Evolutionary conservation across 2,888 invertebrate genomes (phyloP).

Genomic region (Apotomis capreana): DNA sequence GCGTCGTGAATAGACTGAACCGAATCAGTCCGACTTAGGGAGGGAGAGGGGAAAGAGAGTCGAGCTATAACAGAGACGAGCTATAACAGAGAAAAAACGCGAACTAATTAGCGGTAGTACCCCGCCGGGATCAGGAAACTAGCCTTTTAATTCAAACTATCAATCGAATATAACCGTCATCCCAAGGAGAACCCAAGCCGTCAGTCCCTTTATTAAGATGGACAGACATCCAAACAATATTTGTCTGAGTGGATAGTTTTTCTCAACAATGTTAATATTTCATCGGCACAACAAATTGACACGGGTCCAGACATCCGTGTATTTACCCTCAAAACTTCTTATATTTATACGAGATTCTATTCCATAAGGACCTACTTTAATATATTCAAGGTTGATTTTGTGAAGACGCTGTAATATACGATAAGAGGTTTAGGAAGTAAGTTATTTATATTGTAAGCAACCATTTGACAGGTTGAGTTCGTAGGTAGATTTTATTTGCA

Average conservation of each 20-base stretch:
- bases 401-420: background rate
- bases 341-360: background rate
- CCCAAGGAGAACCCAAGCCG: background rate
- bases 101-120: no score
- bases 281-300: slow-evolving; percentile 22
- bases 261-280: slow-evolving; percentile 24
- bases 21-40: no score
- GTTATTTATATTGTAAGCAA: slow-evolving; percentile 9
- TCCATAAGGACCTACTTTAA: background rate
- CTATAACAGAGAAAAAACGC: no score
- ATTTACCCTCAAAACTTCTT: background rate
- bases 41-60: no score
- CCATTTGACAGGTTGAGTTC: slow-evolving; percentile 9
- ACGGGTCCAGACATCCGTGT: slow-evolving; percentile 10
- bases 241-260: slow-evolving; percentile 30
- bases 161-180: background rate
- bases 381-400: background rate
- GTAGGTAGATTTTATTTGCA: slow-evolving; percentile 6
- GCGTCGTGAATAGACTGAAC: no score
- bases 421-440: background rate
- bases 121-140: no score
- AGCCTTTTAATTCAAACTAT: background rate
- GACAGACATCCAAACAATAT: slow-evolving; percentile 26
- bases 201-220: slow-evolving; percentile 2
- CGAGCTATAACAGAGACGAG: no score